These are phyloP conservation scores for Cyphomyrus plagiostoma DNA, from an alignment of 2,113 vertebrate species.

Conservation along the genomic window DNA sequence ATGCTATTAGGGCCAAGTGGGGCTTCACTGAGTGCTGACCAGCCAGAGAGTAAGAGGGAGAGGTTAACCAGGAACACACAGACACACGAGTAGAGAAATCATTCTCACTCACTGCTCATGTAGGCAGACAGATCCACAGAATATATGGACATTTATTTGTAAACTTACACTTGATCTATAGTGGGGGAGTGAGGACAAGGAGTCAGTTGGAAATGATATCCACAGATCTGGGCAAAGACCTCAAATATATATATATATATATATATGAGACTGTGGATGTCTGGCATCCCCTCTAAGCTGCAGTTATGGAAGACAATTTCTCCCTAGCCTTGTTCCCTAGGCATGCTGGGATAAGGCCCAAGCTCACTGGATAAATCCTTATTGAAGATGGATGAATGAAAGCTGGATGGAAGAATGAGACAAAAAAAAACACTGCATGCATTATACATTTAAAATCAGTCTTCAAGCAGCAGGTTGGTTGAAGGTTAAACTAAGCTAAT, in stretches of 20 bases:
- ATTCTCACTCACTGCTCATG: not conserved
- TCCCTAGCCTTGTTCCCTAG: not conserved
- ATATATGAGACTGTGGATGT: not conserved
- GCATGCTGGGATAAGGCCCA: not conserved
- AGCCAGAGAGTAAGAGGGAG: not conserved
- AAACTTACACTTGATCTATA: not conserved
- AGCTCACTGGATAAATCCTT: not conserved
- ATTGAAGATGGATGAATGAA: not conserved
- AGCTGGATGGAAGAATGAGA: not conserved
- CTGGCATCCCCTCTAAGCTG: not conserved
- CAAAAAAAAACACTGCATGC: not conserved
- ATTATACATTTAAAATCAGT: not conserved
- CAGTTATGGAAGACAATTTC: not conserved
- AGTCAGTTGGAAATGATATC: not conserved
- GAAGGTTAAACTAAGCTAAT: not conserved
- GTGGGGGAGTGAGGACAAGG: not conserved
- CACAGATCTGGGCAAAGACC: not conserved
- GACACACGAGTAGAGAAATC: not conserved
- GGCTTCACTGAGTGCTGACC: not conserved
- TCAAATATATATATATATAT: not conserved
- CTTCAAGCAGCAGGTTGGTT: not conserved
- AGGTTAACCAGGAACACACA: not conserved
- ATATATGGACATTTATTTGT: not conserved
- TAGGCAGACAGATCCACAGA: not conserved
- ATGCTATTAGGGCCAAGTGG: not conserved